Evolutionary conservation across 1,140 invertebrate genomes (phyloP), one percentile per base, ranked within the genome.

Genomic region (Plutomurus gul): DNA sequence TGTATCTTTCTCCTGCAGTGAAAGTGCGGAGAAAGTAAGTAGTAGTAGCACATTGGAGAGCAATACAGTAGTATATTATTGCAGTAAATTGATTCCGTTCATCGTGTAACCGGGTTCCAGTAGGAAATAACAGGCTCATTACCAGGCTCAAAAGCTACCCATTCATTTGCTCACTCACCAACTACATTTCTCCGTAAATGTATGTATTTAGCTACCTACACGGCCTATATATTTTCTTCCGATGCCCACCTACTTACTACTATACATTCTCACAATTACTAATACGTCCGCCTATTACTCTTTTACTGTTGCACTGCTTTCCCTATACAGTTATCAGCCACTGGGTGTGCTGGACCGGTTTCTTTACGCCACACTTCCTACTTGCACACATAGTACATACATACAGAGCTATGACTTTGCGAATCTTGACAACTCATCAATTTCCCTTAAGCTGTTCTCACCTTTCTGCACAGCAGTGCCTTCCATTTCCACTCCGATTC

Each of bases 51-150:
- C 22, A 30, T n/a, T n/a, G 22, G 33, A 25, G 22, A 27, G n/a
- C 11, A 7, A 60, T 16, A n/a, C 43, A 13, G 16, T n/a, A 60
- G 30, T 60, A 60, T 60, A 60, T 60, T 60, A 60, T 60, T 60
- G 33, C 51, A 33, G 27, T 60, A 60, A 60, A 60, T 60, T 60
- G 51, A 60, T 60, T 60, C 51, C 51, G 25, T 33, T 30, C 51
- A 11, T 60, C 51, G 51, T 16, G 51, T 25, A 60, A 60, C 51
- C 33, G 4, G 3, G 25, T 30, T 27, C 51, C n/a, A 60, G 25
- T 16, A 60, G 30, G 13, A 36, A 13, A 56, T 56, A 56, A 56
- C 51, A 60, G 25, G 51, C n/a, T 60, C 51, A 60, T 60, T 60
- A 60, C 51, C 11, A 30, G 27, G 30, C 27, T 65, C 56, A 65